A percentile compares a stretch with the other conserved stretches of the same genome.
These are phyloP conservation scores for Apteryx mantelli DNA, from an alignment of 2,113 vertebrate genomes.

Conservation along the genomic window DNA sequence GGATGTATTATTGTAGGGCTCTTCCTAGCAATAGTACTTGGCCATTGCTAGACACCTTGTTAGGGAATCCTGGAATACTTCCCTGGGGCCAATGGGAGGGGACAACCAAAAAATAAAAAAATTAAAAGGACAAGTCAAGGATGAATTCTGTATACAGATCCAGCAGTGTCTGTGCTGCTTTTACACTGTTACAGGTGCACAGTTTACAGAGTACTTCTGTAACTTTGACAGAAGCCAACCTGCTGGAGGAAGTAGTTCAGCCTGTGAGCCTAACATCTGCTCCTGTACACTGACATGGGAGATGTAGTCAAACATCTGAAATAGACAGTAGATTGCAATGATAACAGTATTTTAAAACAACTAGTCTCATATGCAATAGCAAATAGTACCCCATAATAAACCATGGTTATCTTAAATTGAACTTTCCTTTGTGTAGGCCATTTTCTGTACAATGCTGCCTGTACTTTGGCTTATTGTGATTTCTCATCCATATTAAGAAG, in stretches of 20 bases:
- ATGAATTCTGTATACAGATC: background rate
- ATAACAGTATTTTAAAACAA: background rate
- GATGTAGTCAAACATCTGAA: background rate
- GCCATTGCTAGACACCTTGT: accelerated
- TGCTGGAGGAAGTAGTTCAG: background rate
- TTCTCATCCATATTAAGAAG: background rate
- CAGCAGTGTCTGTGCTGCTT: background rate
- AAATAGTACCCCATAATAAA: background rate
- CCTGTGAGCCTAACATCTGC: background rate
- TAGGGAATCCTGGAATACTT: background rate
- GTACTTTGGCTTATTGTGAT: background rate
- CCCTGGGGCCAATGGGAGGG: background rate
- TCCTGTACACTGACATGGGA: background rate
- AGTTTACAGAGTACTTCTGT: background rate
- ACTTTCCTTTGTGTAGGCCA: background rate
- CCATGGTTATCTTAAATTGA: background rate
- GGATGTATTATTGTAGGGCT: background rate
- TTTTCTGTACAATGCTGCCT: background rate
- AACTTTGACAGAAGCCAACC: background rate
- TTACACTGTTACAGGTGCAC: background rate
- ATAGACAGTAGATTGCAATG: background rate
- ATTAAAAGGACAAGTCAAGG: background rate
- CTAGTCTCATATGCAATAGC: background rate
- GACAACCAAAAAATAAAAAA: background rate
- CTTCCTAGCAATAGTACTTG: background rate